Conservation (phyloP, 2,888 invertebrate genomes). For the Leucophora obtusa region DNA sequence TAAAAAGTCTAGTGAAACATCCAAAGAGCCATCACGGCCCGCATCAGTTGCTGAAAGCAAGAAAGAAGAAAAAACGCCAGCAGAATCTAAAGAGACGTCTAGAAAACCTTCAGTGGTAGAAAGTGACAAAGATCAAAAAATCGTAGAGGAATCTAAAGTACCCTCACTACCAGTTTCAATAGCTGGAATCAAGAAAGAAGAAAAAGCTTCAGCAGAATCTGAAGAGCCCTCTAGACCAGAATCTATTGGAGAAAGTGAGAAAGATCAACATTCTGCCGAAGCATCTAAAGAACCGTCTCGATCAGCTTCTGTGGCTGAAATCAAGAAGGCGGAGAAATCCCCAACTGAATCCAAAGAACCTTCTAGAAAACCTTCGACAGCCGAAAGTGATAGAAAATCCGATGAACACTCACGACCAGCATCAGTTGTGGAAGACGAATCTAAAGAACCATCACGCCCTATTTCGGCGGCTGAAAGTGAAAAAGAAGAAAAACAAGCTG, state of each 20-base stretch:
- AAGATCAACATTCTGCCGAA: conserved; percentile 3
- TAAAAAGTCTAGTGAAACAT: conserved; percentile 38
- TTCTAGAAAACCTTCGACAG: conserved; percentile 62
- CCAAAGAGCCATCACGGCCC: conserved; percentile 56
- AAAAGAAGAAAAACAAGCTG: conserved; percentile 61
- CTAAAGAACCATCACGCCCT: conserved; percentile 58
- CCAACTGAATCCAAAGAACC: conserved; percentile 12
- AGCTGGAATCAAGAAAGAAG: conserved; percentile 42
- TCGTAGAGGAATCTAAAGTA: conserved; percentile 56
- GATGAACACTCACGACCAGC: conserved; percentile 30
- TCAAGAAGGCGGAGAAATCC: conserved; percentile 42
- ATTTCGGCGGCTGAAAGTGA: conserved; percentile 26
- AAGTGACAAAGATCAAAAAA: conserved; percentile 24
- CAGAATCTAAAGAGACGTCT: conserved; percentile 27
- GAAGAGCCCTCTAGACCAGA: conserved; percentile 52
- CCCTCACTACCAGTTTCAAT: conserved; percentile 46
- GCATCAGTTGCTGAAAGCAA: conserved; percentile 49
- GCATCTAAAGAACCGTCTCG: conserved; percentile 48
- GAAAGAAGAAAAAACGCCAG: conserved; percentile 6
- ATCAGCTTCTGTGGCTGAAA: conserved; percentile 18
- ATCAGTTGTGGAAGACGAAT: conserved; percentile 44
- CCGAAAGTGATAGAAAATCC: conserved; percentile 62
- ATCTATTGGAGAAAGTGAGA: conserved; percentile 46
- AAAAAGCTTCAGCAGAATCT: conserved; percentile 32
- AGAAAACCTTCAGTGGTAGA: conserved; percentile 33